These are phyloP conservation scores for Steinernema feltiae DNA, from an alignment of 1,140 invertebrate species.

Conservation along the genomic window DNA sequence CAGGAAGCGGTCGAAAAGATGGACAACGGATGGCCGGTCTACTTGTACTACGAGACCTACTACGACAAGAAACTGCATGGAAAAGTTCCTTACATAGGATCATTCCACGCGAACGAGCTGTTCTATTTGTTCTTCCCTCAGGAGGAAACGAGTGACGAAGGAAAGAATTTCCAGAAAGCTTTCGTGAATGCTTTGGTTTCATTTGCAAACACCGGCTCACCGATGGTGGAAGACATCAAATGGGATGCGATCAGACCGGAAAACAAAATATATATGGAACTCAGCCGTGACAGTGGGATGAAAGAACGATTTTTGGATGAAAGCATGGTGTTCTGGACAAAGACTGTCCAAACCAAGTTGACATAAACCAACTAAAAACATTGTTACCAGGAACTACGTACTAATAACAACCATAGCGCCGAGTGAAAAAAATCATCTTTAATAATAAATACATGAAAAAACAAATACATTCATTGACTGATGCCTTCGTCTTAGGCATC, in stretches of 20 bases:
- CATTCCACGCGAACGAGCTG: neutral
- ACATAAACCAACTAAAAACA: neutral
- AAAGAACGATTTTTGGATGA: neutral
- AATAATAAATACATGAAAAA: neutral
- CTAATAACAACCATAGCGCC: no score
- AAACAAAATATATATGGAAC: neutral
- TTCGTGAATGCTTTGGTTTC: neutral
- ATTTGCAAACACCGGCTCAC: neutral
- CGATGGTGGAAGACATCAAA: neutral
- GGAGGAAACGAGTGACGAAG: neutral
- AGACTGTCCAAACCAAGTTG: neutral
- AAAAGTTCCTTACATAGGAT: neutral
- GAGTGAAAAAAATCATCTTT: neutral
- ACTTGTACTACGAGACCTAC: neutral
- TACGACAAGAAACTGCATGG: neutral
- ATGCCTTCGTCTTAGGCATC: constrained; percentile 22
- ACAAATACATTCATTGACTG: neutral
- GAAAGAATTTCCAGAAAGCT: neutral
- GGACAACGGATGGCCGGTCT: neutral
- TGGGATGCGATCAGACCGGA: neutral
- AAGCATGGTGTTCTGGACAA: neutral
- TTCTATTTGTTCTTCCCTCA: neutral
- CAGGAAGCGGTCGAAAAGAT: neutral
- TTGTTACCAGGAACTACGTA: no score
- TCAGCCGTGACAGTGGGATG: neutral